phyloP scores from a whole-genome alignment of 2,888 invertebrate species.

The Acanthosepion pharaonis region DNA sequence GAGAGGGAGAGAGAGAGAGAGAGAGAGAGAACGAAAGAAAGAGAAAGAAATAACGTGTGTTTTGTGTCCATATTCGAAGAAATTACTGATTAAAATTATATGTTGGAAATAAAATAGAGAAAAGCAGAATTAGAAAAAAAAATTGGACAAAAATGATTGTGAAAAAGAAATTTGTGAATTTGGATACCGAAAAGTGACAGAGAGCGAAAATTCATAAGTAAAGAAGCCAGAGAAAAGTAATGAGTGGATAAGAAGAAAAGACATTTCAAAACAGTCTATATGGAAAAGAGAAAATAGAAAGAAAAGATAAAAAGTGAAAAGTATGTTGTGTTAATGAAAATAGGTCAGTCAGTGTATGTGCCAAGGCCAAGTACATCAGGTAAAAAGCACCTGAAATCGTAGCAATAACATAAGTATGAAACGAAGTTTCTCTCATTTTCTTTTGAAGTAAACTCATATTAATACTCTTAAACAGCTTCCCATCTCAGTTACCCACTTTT shows the following conservation, averaged over 20 bases:
- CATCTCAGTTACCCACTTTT: neutral
- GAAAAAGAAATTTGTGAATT: neutral
- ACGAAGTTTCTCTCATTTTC: neutral
- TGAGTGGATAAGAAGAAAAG: neutral
- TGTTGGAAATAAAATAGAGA: too few relatives aligned
- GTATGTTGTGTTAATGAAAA: neutral
- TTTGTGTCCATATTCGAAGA: too few relatives aligned
- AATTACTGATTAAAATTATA: too few relatives aligned
- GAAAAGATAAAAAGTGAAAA: neutral
- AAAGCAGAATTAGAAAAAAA: too few relatives aligned
- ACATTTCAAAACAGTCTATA: neutral
- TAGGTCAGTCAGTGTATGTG: constrained; percentile 8
- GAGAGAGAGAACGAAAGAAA: too few relatives aligned
- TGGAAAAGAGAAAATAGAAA: neutral
- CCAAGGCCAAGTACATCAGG: neutral
- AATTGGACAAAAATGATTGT: neutral
- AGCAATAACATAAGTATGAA: neutral
- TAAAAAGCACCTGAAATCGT: neutral
- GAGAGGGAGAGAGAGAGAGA: too few relatives aligned
- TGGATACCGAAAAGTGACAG: neutral
- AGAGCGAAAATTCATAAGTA: neutral
- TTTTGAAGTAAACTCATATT: neutral
- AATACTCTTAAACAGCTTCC: too few relatives aligned
- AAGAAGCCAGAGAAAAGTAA: neutral
- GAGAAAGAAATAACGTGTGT: too few relatives aligned